phyloP scores from a whole-genome alignment of 2,797 vertebrate species.

The Australoheros facetus region DNA sequence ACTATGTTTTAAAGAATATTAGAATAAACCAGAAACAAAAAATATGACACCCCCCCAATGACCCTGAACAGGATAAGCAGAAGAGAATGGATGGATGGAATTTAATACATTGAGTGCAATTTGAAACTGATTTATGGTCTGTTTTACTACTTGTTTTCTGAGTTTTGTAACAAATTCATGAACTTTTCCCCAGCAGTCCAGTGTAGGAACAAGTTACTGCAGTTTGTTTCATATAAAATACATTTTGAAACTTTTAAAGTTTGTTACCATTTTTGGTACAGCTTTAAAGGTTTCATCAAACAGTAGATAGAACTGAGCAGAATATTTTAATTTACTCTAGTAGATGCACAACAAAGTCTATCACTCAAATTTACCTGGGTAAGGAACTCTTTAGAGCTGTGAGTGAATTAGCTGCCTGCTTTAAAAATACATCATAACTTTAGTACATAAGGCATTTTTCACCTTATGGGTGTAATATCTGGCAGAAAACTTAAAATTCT shows the following conservation, averaged over 20 bases:
- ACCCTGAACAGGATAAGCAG: too few relatives aligned
- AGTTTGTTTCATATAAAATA: not conserved
- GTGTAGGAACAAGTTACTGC: not conserved
- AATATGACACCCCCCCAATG: too few relatives aligned
- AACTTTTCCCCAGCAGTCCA: not conserved
- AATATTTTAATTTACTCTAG: not conserved
- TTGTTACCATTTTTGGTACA: not conserved
- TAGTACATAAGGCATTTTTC: not conserved
- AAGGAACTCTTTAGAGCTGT: not conserved
- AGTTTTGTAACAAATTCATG: not conserved
- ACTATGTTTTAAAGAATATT: not conserved
- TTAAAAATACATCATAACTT: not conserved
- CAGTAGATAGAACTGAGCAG: not conserved
- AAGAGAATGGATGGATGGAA: not conserved
- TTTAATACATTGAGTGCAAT: not conserved
- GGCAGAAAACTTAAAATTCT: not conserved
- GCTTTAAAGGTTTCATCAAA: not conserved
- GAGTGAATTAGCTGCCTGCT: not conserved
- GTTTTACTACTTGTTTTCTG: not conserved
- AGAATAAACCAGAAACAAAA: not conserved
- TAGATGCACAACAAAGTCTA: not conserved
- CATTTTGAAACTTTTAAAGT: not conserved
- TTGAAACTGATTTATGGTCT: not conserved
- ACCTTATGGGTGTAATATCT: not conserved
- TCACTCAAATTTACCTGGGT: not conserved